These are phyloP conservation scores for Cheilosia grossa DNA, from an alignment of 2,888 invertebrate genomes.

Conservation along the genomic window DNA sequence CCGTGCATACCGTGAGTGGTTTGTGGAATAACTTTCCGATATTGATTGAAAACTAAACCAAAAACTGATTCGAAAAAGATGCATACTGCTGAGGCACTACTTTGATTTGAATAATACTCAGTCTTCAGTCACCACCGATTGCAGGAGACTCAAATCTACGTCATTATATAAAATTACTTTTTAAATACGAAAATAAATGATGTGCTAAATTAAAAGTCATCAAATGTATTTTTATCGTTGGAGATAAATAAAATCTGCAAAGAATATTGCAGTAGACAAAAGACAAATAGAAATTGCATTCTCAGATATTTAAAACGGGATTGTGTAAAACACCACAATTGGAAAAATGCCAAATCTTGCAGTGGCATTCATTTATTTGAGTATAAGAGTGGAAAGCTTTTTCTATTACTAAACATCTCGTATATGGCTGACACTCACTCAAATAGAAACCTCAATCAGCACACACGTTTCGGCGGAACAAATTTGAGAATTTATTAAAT, in stretches of 20 bases:
- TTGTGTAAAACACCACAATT: constrained; percentile 39
- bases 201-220: too few relatives aligned
- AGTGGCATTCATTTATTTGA: constrained; percentile 38
- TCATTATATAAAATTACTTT: too few relatives aligned
- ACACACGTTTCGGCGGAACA: neutral
- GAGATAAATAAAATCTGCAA: neutral
- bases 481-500: constrained; percentile 15
- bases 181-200: too few relatives aligned
- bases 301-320: constrained; percentile 10
- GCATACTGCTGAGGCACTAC: too few relatives aligned
- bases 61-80: too few relatives aligned
- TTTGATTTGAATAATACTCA: too few relatives aligned
- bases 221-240: constrained; percentile 4
- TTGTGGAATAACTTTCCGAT: too few relatives aligned
- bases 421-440: constrained; percentile 11
- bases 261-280: neutral
- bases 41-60: too few relatives aligned
- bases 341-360: constrained; percentile 21
- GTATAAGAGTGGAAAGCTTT: constrained; percentile 17
- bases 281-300: constrained; percentile 20
- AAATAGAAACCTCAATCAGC: constrained; percentile 40
- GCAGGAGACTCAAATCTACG: too few relatives aligned
- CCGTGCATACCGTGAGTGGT: too few relatives aligned
- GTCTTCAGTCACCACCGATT: too few relatives aligned
- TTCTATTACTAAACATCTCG: constrained; percentile 26